Conservation (phyloP, 1,140 invertebrate genomes). For the Aphidius ervi region DNA sequence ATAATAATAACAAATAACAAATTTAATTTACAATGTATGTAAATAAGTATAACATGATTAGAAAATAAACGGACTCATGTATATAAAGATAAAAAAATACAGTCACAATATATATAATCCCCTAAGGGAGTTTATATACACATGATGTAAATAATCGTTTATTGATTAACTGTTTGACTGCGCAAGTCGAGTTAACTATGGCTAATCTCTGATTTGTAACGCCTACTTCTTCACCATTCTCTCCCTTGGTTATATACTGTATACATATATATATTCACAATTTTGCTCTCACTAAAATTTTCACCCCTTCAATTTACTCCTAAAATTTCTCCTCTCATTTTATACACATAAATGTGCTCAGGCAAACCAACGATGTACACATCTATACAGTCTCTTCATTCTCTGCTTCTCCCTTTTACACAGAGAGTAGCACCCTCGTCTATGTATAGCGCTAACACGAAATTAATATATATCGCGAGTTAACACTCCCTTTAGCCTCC, state of each 20-base stretch:
- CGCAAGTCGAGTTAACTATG: slow-evolving; percentile 54
- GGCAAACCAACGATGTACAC: no score
- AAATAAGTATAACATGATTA: no score
- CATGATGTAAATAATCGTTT: slow-evolving; percentile 51
- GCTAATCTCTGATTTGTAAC: slow-evolving; percentile 55
- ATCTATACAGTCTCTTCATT: no score
- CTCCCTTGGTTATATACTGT: background rate
- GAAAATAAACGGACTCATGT: no score
- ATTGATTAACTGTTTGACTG: slow-evolving; percentile 55
- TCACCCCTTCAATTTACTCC: slow-evolving; percentile 42
- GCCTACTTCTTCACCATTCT: slow-evolving; percentile 34
- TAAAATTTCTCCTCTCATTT: slow-evolving; percentile 12
- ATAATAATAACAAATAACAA: no score
- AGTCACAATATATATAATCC: background rate
- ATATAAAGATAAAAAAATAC: no score
- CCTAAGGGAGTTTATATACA: slow-evolving; percentile 7
- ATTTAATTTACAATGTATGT: no score
- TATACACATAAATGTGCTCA: no score
- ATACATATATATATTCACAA: slow-evolving; percentile 8
- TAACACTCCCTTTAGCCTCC: slow-evolving; percentile 36
- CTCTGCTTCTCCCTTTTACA: no score
- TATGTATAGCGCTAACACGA: slow-evolving; percentile 49
- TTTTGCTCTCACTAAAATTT: slow-evolving; percentile 33
- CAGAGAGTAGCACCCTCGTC: no score
- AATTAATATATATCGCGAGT: slow-evolving; percentile 57